Conservation (phyloP, 2,888 invertebrate species). For the Carpatolechia fugitivella region DNA sequence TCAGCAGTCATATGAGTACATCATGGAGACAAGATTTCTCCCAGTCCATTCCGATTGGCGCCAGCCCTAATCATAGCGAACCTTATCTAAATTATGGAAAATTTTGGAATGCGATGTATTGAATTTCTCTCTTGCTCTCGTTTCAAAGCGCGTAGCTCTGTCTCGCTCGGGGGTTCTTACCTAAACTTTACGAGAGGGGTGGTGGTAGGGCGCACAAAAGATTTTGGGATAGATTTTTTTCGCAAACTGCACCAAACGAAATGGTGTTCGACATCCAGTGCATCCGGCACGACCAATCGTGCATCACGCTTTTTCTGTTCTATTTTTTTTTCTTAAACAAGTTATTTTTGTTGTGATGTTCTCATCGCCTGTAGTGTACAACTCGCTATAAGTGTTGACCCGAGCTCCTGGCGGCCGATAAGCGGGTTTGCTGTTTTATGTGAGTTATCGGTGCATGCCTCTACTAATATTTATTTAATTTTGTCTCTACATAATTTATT, state of each 20-base stretch:
- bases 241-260: conserved; percentile 69
- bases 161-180: conserved; percentile 57
- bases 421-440: background rate
- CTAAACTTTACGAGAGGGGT: conserved; percentile 62
- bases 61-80: conserved; percentile 77
- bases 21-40: background rate
- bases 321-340: conserved; percentile 25
- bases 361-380: no score
- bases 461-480: background rate
- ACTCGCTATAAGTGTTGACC: background rate
- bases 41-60: conserved; percentile 14
- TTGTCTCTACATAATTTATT: background rate
- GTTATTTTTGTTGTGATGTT: conserved; percentile 17
- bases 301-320: conserved; percentile 23
- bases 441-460: conserved; percentile 3
- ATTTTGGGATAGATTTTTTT: conserved; percentile 74
- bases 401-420: background rate
- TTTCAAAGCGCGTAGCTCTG: conserved; percentile 31
- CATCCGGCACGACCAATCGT: conserved; percentile 23
- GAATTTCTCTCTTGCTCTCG: conserved; percentile 50
- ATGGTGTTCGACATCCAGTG: conserved; percentile 46
- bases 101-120: conserved; percentile 72
- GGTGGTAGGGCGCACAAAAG: conserved; percentile 70
- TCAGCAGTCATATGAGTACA: background rate
- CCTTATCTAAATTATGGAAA: conserved; percentile 77